Evolutionary conservation across 2,113 vertebrate species (phyloP).

Genomic region (Macroglossus sobrinus): DNA sequence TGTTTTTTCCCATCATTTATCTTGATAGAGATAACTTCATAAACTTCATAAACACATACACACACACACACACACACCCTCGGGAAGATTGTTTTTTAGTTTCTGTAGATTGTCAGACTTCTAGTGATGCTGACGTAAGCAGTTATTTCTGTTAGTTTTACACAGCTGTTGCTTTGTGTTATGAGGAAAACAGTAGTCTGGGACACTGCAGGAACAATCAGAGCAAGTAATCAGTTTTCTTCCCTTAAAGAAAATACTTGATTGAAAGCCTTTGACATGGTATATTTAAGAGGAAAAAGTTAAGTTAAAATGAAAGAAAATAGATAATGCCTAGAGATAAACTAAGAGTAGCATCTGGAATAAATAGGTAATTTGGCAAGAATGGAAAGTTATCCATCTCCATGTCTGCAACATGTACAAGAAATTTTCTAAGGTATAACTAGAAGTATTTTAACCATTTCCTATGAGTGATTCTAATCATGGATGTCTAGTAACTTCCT

Average conservation of each 20-base stretch:
- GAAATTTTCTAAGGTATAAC: neutral
- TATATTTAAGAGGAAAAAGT: neutral
- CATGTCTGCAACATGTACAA: neutral
- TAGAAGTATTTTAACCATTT: neutral
- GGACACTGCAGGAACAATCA: neutral
- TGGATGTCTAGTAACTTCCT: neutral
- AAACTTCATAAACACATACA: rapidly evolving
- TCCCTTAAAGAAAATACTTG: conserved; percentile 1
- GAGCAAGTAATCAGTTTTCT: neutral
- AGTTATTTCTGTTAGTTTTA: neutral
- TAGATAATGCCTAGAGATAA: neutral
- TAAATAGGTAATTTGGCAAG: neutral
- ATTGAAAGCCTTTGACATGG: neutral
- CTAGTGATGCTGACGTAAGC: neutral
- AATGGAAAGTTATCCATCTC: neutral
- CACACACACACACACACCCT: no score
- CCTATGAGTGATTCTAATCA: neutral
- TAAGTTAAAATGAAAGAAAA: conserved; percentile 3
- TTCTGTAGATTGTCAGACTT: neutral
- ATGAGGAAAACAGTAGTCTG: neutral
- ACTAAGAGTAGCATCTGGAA: neutral
- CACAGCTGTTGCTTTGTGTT: neutral
- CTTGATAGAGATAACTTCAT: neutral
- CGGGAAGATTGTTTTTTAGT: neutral
- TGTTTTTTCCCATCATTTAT: conserved; percentile 16